Evolutionary conservation across 2,797 vertebrate genomes (phyloP).

Genomic region (Tinamus major): DNA sequence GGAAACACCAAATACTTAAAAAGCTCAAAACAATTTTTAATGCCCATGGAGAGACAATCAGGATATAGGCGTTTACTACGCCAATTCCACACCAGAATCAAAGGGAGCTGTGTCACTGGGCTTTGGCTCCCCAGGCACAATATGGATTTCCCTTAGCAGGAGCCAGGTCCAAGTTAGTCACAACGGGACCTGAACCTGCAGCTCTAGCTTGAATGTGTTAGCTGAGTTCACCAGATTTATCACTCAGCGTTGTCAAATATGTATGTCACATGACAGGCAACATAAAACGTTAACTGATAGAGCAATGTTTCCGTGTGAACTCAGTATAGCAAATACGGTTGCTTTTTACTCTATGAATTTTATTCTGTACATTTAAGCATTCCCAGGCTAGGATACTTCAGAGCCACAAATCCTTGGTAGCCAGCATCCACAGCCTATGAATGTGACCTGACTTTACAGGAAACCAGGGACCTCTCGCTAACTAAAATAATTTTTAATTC

Average conservation of each 20-base stretch:
- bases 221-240: background rate
- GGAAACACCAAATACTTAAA: background rate
- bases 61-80: background rate
- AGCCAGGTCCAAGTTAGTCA: background rate
- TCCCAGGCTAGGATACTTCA: background rate
- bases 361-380: background rate
- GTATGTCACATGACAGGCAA: background rate
- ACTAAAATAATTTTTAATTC: constrained; percentile 6
- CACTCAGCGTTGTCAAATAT: background rate
- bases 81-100: background rate
- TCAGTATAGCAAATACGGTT: background rate
- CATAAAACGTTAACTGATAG: background rate
- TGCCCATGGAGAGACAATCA: background rate
- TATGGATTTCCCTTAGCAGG: background rate
- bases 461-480: background rate
- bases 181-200: background rate
- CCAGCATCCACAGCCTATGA: background rate
- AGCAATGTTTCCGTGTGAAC: background rate
- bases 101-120: background rate
- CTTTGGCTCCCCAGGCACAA: background rate
- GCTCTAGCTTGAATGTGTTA: background rate
- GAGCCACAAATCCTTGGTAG: background rate
- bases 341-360: constrained; percentile 40
- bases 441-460: background rate
- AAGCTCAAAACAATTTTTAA: background rate